Base-by-base conservation (phyloP, 2,888 invertebrate species). In the Atethmia centrago region DNA sequence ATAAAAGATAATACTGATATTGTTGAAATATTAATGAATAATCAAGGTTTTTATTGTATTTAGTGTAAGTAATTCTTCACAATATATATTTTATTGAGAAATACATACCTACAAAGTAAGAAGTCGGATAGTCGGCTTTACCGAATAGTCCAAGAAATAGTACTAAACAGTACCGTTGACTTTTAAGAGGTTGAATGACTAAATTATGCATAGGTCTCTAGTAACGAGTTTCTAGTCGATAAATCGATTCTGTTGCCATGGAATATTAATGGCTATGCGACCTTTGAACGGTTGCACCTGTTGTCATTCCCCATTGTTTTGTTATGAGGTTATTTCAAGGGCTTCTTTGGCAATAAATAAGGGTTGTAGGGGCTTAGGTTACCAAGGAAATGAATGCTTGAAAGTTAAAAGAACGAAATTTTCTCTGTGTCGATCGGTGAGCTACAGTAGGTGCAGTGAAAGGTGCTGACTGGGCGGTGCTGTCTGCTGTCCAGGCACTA, bases 261-360 rank as follows among this genome's bases (percentile, higher is more conserved):
- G 36, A 79, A 61, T 42, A 55, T 62, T 61, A 21, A 62, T 62
- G 19, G n/a, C 36, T 21, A 3, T 42, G 31, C 36, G 81, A 76
- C 67, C 66, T 81, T 80, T 63, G 9, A 78, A 47, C 19, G 12
- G 1, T 51, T 81, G 81, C 81, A 75, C 76, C 62, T 81, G 76
- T 45, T 75, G 10, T 56, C 51, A 45, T 51, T 63, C 25, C 51
- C 42, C 5, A 25, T 66, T 49, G 7, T 3, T n/a, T 64, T 53
- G 8, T 64, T 64, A 14, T 10, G 21, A 45, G 58, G 31, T 53
- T n/a, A 59, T 63, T 58, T 51, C 45, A 28, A 40, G 42, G 49
- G 36, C 45, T 36, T 51, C 19, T 28, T 31, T 7, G 42, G 16
- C 25, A 31, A 25, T 56, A 31, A 42, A 42, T 25, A 9, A 1